Evolutionary conservation across 2,888 invertebrate species (phyloP), one percentile per base, ranked within the genome.

Genomic region (Camptogramma bilineatum): DNA sequence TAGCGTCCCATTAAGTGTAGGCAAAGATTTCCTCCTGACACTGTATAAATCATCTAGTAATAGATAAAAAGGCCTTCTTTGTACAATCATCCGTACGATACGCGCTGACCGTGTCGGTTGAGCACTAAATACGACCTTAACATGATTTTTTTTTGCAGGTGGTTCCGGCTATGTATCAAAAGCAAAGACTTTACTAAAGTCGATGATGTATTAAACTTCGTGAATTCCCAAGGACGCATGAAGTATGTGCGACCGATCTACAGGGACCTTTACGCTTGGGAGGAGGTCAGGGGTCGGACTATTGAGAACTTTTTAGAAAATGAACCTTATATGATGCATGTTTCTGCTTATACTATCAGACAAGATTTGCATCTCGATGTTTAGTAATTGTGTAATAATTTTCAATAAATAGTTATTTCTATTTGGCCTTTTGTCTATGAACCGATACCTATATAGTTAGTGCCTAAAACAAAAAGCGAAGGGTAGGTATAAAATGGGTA

Each of bases 221-320:
- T 97, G 7, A 97, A 96, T 72, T 94, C 94, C 19, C 96, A 97
- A 80, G 98, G 98, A 46, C 94, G 99, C 59, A 97, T 98, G 97
- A 98, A 98, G 85, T 99, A 95, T 88, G 96, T 97, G 1, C 94
- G 97, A 39, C 98, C 98, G 2, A 44, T 44, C 13, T 44, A 44
- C 17, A 44, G 44, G 16, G 44, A 44, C 17, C 44, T 44, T 8
- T 16, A 44, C 17, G 44, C 44, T 13, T 98, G 98, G 98, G 95
- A 96, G 66, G 95, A 94, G 31, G 94, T 95, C 19, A 44, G 44
- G 13, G 16, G 17, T 0, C 44, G 17, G 17, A 17, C 44, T 44
- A 44, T 44, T 44, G 17, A 16, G 4, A 44, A 44, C 17, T 44
- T 44, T 8, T 44, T 44, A 8, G 44, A 44, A 44, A 44, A 44